phyloP scores from a whole-genome alignment of 1,140 invertebrate species.

The Gonioctena quinquepunctata region DNA sequence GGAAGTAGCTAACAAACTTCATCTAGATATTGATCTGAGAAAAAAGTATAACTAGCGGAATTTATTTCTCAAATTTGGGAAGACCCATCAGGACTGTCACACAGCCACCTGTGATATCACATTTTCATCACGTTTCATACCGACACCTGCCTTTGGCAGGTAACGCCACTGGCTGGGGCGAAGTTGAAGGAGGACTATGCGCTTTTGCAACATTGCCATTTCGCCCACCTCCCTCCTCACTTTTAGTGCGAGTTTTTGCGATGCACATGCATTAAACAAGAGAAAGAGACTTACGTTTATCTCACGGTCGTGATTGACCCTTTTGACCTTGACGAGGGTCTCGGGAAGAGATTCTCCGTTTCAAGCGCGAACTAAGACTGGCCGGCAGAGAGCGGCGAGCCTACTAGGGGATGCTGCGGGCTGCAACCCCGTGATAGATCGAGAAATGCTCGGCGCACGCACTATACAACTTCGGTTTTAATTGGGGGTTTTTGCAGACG shows the following conservation, averaged over 20 bases:
- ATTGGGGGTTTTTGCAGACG: slow-evolving; percentile 55
- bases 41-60: too few species aligned
- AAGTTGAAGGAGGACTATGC: background rate
- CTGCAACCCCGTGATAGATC: slow-evolving; percentile 55
- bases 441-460: slow-evolving; percentile 56
- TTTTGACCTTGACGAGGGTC: background rate
- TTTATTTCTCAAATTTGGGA: too few species aligned
- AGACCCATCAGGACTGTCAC: too few species aligned
- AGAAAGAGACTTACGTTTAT: background rate
- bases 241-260: slow-evolving; percentile 24
- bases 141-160: too few species aligned
- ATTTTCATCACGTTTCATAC: too few species aligned
- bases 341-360: background rate
- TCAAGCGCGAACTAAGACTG: slow-evolving; percentile 50
- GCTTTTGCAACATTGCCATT: slow-evolving; percentile 3
- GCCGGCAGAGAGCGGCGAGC: slow-evolving; percentile 45
- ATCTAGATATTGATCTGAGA: too few species aligned
- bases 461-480: slow-evolving; percentile 54
- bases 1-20: too few species aligned
- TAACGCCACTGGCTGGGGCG: background rate
- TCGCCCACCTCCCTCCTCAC: slow-evolving; percentile 10
- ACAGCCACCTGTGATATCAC: too few species aligned
- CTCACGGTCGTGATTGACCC: background rate
- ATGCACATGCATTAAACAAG: slow-evolving; percentile 33
- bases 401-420: slow-evolving; percentile 53